A percentile compares a stretch with the other conserved stretches of the same genome.
Conservation (phyloP, 2,797 vertebrate genomes). For the Crenichthys baileyi region DNA sequence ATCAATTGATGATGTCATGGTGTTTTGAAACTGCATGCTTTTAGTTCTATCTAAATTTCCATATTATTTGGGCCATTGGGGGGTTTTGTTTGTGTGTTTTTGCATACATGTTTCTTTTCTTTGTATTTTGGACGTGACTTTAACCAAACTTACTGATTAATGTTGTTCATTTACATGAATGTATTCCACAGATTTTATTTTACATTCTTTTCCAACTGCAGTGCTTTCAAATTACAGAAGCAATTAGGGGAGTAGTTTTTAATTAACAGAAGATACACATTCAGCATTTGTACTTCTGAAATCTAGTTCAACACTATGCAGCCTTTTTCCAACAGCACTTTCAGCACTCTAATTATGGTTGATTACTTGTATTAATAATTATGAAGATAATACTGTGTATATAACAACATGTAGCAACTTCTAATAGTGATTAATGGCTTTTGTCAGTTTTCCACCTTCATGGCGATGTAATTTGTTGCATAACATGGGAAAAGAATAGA, state of each 20-base stretch:
- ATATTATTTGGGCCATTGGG: not conserved
- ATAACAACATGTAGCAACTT: slow-evolving; percentile 37
- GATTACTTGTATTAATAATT: slow-evolving; percentile 55
- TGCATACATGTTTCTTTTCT: not conserved
- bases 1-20: not conserved
- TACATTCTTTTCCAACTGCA: slow-evolving; percentile 34
- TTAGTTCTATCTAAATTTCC: not conserved
- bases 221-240: slow-evolving; percentile 69
- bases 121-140: slow-evolving; percentile 23
- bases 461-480: slow-evolving; percentile 11
- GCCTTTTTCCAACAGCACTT: slow-evolving; percentile 39
- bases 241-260: slow-evolving; percentile 70
- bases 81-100: slow-evolving; percentile 10
- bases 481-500: slow-evolving; percentile 1
- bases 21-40: not conserved
- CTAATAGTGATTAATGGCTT: slow-evolving; percentile 47
- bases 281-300: slow-evolving; percentile 57
- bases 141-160: slow-evolving; percentile 45
- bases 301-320: slow-evolving; percentile 39
- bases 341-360: slow-evolving; percentile 46
- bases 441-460: slow-evolving; percentile 17
- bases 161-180: slow-evolving; percentile 49
- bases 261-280: slow-evolving; percentile 72
- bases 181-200: slow-evolving; percentile 13
- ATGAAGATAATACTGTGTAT: slow-evolving; percentile 49